A percentile compares a stretch with the other conserved stretches of the same genome.
phyloP scores from a whole-genome alignment of 2,888 invertebrate genomes.

The Parnassius orleans region DNA sequence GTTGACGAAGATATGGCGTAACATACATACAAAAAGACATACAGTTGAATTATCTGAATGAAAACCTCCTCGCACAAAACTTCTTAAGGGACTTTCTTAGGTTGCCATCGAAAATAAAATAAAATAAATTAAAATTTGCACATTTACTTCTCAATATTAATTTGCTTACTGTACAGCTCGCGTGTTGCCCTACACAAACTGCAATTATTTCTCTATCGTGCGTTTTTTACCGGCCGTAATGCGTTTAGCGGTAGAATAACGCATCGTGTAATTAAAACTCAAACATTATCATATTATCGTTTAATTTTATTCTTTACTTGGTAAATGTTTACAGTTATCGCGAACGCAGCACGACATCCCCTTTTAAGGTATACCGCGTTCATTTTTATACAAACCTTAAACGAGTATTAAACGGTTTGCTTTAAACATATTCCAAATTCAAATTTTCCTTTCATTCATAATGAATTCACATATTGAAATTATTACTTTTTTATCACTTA shows the following conservation, averaged over 20 bases:
- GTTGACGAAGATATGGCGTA: too few relatives aligned
- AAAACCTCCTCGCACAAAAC: too few relatives aligned
- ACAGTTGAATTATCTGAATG: too few relatives aligned
- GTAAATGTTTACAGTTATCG: slow-evolving; percentile 2
- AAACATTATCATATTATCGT: slow-evolving; percentile 20
- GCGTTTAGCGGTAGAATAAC: slow-evolving; percentile 37
- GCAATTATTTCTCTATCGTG: slow-evolving; percentile 68
- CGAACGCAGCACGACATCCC: slow-evolving; percentile 14
- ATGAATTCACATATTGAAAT: too few relatives aligned
- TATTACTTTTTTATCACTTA: too few relatives aligned
- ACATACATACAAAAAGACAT: too few relatives aligned
- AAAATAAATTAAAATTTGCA: not conserved
- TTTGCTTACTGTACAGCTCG: slow-evolving; percentile 43
- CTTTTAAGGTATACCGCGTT: slow-evolving; percentile 6
- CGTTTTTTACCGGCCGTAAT: slow-evolving; percentile 54
- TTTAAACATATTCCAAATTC: slow-evolving; percentile 2
- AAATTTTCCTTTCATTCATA: not conserved
- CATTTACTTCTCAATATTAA: slow-evolving; percentile 15
- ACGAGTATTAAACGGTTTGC: not conserved
- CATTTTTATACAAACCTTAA: not conserved
- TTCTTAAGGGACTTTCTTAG: too few relatives aligned
- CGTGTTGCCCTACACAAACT: slow-evolving; percentile 33
- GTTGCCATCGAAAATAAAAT: too few relatives aligned
- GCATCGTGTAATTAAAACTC: slow-evolving; percentile 34
- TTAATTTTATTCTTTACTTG: slow-evolving; percentile 13